These are phyloP conservation scores for Spodoptera litura DNA, from an alignment of 1,140 invertebrate species.

Conservation along the genomic window DNA sequence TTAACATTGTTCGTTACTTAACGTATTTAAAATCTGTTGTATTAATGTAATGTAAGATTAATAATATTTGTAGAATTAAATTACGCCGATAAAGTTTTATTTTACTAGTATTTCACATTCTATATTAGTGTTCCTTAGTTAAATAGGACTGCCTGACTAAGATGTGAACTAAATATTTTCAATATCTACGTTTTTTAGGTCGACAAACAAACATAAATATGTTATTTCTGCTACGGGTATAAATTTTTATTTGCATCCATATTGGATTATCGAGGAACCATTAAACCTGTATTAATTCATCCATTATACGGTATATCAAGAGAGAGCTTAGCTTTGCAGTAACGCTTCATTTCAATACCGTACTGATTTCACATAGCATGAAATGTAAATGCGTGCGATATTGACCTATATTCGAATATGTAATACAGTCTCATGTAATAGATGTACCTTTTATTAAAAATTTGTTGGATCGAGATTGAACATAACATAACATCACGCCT, in stretches of 20 bases:
- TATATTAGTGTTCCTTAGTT: neutral
- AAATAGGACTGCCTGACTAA: neutral
- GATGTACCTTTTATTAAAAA: too few relatives aligned
- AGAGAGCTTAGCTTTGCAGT: neutral
- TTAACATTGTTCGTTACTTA: too few relatives aligned
- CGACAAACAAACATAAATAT: neutral
- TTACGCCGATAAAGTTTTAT: neutral
- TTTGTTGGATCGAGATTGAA: too few relatives aligned
- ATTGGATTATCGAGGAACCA: neutral
- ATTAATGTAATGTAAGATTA: too few relatives aligned
- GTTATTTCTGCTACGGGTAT: neutral
- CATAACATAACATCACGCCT: too few relatives aligned
- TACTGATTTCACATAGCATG: neutral
- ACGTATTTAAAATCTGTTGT: too few relatives aligned
- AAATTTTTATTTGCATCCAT: slow-evolving; percentile 18
- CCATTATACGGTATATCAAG: neutral
- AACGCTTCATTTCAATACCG: neutral
- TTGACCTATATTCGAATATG: neutral
- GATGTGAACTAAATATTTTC: neutral
- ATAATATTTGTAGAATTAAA: too few relatives aligned
- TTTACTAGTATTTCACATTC: too few relatives aligned
- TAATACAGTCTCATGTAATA: too few relatives aligned
- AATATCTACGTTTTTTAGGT: neutral
- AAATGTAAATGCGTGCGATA: neutral
- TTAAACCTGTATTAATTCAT: slow-evolving; percentile 6